These are phyloP conservation scores for Diarsia brunnea DNA, from an alignment of 2,888 invertebrate genomes.

Conservation along the genomic window DNA sequence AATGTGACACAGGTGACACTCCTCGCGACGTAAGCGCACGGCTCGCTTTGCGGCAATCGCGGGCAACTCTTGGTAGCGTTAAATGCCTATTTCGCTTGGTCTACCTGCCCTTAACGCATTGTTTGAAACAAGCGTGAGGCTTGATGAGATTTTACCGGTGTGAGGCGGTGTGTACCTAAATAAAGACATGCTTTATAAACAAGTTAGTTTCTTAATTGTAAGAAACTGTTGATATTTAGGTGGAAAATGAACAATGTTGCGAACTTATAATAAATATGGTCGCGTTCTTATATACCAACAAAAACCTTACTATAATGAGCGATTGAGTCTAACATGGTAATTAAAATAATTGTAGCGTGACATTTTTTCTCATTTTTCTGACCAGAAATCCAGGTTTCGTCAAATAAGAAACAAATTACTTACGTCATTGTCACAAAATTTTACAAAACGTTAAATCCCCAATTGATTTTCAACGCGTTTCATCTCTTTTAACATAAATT, in stretches of 20 bases:
- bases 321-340: slow-evolving; percentile 9
- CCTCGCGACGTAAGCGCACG: no score
- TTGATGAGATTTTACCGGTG: not conserved
- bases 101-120: no score
- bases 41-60: no score
- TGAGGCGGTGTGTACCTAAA: not conserved
- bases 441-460: not conserved
- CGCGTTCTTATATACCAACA: no score
- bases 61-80: no score
- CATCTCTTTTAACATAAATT: not conserved
- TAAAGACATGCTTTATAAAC: slow-evolving; percentile 7
- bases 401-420: not conserved
- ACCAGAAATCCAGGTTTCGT: not conserved
- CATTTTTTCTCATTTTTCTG: slow-evolving; percentile 20
- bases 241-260: no score
- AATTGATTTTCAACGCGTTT: not conserved
- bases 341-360: slow-evolving; percentile 24
- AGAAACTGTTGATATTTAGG: no score
- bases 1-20: no score
- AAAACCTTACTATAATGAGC: slow-evolving; percentile 17
- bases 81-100: no score
- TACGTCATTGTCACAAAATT: not conserved
- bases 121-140: slow-evolving; percentile 9
- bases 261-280: no score
- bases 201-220: slow-evolving; percentile 37